phyloP scores from a whole-genome alignment of 2,888 invertebrate genomes.

The Meghimatium bilineatum region DNA sequence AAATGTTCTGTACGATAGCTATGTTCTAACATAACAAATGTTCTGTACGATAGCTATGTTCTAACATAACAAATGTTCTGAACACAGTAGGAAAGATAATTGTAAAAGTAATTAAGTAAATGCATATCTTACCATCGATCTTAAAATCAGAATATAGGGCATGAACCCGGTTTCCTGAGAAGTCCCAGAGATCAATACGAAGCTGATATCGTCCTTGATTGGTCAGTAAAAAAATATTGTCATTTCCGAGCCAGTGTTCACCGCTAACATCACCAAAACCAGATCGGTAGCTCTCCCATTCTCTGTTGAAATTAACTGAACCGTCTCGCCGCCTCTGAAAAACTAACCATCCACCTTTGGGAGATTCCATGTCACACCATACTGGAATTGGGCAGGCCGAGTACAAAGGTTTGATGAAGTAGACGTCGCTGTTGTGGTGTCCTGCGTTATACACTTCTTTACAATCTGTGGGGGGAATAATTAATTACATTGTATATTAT shows the following conservation, averaged over 20 bases:
- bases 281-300: conserved; percentile 72
- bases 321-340: conserved; percentile 69
- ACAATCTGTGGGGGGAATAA: conserved; percentile 71
- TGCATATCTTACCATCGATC: conserved; percentile 59
- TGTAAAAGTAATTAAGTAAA: background rate
- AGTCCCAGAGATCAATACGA: conserved; percentile 75
- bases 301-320: conserved; percentile 62
- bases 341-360: conserved; percentile 78
- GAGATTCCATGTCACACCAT: conserved; percentile 82
- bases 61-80: too few species aligned
- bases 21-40: too few species aligned
- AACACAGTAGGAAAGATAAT: too few species aligned
- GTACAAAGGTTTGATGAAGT: conserved; percentile 71
- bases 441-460: conserved; percentile 65
- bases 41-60: too few species aligned
- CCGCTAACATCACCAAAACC: conserved; percentile 73
- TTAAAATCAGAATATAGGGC: conserved; percentile 72
- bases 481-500: too few species aligned
- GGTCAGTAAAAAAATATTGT: conserved; percentile 73
- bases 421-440: conserved; percentile 70
- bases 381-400: conserved; percentile 78
- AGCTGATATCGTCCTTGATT: conserved; percentile 73
- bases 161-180: conserved; percentile 71
- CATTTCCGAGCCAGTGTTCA: conserved; percentile 75
- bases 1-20: too few species aligned